phyloP scores from a whole-genome alignment of 92 coral and sea anemone species.

The Palythoa grandis region DNA sequence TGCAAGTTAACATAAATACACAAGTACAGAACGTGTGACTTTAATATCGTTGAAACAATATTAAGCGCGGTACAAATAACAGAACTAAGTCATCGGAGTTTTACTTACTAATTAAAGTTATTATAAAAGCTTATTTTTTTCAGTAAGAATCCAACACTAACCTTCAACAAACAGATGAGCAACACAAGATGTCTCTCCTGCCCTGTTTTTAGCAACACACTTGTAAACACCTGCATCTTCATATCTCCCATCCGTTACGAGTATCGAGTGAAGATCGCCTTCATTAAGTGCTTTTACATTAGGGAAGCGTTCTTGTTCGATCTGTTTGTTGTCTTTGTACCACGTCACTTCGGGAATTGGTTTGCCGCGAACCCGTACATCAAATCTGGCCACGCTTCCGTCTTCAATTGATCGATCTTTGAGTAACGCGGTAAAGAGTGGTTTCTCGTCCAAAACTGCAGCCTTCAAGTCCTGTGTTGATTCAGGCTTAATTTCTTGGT shows the following conservation, averaged over 20 bases:
- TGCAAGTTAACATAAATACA: too few species aligned
- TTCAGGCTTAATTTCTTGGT: constrained; percentile 36
- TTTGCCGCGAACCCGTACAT: constrained; percentile 88
- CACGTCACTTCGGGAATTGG: constrained; percentile 85
- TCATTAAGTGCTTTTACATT: constrained; percentile 78
- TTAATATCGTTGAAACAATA: too few species aligned
- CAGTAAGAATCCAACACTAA: constrained; percentile 5
- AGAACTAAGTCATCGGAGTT: too few species aligned
- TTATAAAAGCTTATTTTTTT: background rate
- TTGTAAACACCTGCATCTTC: constrained; percentile 91
- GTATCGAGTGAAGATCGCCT: constrained; percentile 76
- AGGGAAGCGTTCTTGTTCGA: constrained; percentile 58
- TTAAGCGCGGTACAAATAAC: too few species aligned
- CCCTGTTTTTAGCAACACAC: constrained; percentile 82
- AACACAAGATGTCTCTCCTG: constrained; percentile 80
- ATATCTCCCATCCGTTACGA: constrained; percentile 79
- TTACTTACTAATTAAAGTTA: background rate
- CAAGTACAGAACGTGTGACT: too few species aligned
- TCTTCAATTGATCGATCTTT: constrained; percentile 83
- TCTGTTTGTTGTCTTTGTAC: constrained; percentile 82
- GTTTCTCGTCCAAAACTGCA: constrained; percentile 63
- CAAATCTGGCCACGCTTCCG: constrained; percentile 84
- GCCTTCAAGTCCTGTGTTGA: constrained; percentile 39
- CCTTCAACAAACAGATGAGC: constrained; percentile 85
- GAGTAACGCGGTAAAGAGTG: constrained; percentile 77